A percentile compares a stretch with the other conserved stretches of the same genome.
phyloP scores from a whole-genome alignment of 2,797 vertebrate genomes.

The Pagetopsis macropterus region DNA sequence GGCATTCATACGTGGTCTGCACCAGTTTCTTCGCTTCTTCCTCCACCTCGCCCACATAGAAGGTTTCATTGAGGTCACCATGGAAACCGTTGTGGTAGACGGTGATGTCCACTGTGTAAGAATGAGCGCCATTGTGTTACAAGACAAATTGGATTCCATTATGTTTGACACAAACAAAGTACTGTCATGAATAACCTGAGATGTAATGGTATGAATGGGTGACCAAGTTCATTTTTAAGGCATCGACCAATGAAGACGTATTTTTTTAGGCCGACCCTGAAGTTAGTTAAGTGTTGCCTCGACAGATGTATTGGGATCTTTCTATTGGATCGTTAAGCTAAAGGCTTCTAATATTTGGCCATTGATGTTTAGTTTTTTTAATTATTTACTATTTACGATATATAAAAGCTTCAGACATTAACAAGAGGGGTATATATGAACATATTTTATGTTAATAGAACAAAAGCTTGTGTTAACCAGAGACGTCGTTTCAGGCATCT shows the following conservation, averaged over 20 bases:
- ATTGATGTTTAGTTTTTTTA: no score
- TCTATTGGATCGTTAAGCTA: no score
- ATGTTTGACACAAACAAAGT: slow-evolving; percentile 10
- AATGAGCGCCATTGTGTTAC: neutral
- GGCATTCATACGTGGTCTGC: slow-evolving; percentile 96
- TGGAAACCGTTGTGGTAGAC: slow-evolving; percentile 98
- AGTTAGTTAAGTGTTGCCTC: no score
- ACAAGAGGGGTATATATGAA: no score
- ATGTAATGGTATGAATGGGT: neutral
- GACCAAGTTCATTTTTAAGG: neutral
- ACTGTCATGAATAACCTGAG: slow-evolving; percentile 16
- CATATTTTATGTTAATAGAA: no score
- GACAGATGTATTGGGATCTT: no score
- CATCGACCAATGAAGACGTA: neutral
- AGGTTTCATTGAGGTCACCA: slow-evolving; percentile 98
- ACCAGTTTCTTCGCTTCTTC: slow-evolving; percentile 93
- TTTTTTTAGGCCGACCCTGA: no score
- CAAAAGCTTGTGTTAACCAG: no score
- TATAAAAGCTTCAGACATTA: no score
- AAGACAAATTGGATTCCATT: slow-evolving; percentile 15
- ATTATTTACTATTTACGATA: no score
- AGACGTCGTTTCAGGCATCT: no score
- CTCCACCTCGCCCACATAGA: slow-evolving; percentile 95
- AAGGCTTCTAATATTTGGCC: no score
- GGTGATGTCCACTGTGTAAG: slow-evolving; percentile 94